These are phyloP conservation scores for Petrophora chlorosata DNA, from an alignment of 2,888 invertebrate species.

Conservation along the genomic window DNA sequence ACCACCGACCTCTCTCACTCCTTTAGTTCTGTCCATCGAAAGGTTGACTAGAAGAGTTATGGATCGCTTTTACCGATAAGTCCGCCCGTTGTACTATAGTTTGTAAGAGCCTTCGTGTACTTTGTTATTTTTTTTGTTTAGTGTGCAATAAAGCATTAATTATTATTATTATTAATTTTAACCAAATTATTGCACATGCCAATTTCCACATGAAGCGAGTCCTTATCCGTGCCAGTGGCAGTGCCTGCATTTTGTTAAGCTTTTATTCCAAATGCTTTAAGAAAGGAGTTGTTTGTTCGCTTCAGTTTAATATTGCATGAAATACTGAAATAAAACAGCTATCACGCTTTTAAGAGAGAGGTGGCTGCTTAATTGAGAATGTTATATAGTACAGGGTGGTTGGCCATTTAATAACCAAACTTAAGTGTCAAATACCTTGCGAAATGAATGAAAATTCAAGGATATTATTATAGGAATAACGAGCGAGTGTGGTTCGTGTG, in stretches of 20 bases:
- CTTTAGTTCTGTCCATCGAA: too few species aligned
- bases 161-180: too few species aligned
- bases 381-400: not conserved
- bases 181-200: slow-evolving; percentile 2
- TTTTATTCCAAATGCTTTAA: slow-evolving; percentile 32
- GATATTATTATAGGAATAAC: too few species aligned
- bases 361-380: not conserved
- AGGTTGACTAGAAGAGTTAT: too few species aligned
- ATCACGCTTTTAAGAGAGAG: not conserved
- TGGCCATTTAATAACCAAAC: not conserved
- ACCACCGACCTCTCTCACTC: too few species aligned
- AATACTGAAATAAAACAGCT: slow-evolving; percentile 14
- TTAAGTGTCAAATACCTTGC: not conserved
- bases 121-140: too few species aligned
- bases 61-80: too few species aligned
- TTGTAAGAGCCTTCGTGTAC: too few species aligned
- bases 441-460: not conserved
- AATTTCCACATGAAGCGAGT: slow-evolving; percentile 1
- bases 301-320: slow-evolving; percentile 11
- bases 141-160: too few species aligned
- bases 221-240: not conserved
- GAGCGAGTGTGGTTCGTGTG: too few species aligned
- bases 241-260: slow-evolving; percentile 21
- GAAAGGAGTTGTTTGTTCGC: slow-evolving; percentile 30
- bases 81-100: too few species aligned